Conservation (phyloP, 2,113 vertebrate species). For the Notechis scutatus region DNA sequence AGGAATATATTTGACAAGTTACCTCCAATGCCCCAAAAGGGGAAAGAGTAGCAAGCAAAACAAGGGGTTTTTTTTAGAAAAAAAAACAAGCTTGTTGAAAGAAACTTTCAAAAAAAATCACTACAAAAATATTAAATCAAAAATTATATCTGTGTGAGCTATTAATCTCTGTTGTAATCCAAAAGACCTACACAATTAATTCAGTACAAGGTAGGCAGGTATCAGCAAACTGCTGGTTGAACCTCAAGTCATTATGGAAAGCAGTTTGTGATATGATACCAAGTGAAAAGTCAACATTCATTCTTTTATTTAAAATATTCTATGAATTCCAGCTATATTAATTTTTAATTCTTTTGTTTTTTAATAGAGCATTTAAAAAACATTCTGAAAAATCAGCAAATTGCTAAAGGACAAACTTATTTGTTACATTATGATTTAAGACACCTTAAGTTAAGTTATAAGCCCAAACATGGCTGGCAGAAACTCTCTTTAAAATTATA, state of each 20-base stretch:
- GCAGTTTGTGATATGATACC: neutral
- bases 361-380: neutral
- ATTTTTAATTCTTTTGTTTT: neutral
- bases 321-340: neutral
- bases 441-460: neutral
- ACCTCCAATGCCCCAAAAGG: neutral
- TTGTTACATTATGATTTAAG: neutral
- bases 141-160: neutral
- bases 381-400: neutral
- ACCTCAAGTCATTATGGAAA: neutral
- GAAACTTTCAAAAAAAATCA: neutral
- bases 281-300: neutral
- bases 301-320: neutral
- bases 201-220: neutral
- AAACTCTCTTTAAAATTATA: neutral
- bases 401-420: neutral
- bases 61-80: neutral
- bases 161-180: neutral
- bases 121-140: neutral
- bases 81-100: neutral
- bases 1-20: neutral
- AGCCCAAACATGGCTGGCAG: neutral
- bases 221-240: neutral
- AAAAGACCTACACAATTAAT: neutral
- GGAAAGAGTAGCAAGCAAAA: neutral